These are phyloP conservation scores for Archivesica marissinica DNA, from an alignment of 1,140 invertebrate genomes.

Conservation along the genomic window DNA sequence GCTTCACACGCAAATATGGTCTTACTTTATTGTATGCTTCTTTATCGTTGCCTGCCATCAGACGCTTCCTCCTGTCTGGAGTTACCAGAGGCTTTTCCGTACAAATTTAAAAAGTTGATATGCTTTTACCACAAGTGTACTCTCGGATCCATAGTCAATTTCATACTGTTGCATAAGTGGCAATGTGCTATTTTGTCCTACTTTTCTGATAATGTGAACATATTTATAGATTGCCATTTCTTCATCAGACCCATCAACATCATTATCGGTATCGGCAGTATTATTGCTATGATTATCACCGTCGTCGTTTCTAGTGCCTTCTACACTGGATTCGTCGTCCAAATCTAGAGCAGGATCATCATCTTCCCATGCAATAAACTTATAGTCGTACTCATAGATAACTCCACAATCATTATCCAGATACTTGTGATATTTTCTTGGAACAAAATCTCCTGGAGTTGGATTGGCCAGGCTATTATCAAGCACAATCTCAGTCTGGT, in stretches of 20 bases:
- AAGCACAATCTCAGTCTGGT: neutral
- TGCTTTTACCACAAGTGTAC: slow-evolving; percentile 56
- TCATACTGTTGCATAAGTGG: slow-evolving; percentile 60
- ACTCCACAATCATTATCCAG: slow-evolving; percentile 18
- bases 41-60: neutral
- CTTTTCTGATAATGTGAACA: slow-evolving; percentile 52
- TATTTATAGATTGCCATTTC: slow-evolving; percentile 54
- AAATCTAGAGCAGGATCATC: slow-evolving; percentile 66
- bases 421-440: slow-evolving; percentile 12
- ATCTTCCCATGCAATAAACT: slow-evolving; percentile 69
- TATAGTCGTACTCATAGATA: slow-evolving; percentile 67
- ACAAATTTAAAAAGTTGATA: slow-evolving; percentile 73
- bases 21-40: slow-evolving; percentile 64
- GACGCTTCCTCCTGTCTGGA: too few relatives aligned
- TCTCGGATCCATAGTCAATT: slow-evolving; percentile 70
- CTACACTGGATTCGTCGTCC: neutral
- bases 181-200: neutral
- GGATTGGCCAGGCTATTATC: neutral
- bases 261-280: too few relatives aligned
- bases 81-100: too few relatives aligned
- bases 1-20: slow-evolving; percentile 66
- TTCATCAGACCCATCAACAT: neutral
- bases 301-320: too few relatives aligned
- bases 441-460: slow-evolving; percentile 32
- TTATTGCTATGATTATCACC: too few relatives aligned